Conservation (phyloP, 2,888 invertebrate species). For the Leptinotarsa haldemani region DNA sequence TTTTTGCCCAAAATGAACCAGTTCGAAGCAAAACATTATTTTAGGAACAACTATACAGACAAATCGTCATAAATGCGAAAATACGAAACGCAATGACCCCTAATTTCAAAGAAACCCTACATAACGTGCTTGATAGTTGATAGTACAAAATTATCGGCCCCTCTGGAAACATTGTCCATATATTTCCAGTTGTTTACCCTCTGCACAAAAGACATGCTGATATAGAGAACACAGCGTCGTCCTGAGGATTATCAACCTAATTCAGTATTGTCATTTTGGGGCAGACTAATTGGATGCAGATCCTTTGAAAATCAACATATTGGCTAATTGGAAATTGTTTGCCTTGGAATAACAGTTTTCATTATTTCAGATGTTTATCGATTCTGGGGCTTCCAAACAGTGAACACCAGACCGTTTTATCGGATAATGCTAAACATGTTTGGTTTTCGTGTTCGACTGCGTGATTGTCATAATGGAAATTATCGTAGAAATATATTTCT, state of each 20-base stretch:
- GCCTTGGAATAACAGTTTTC: not conserved
- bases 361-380: not conserved
- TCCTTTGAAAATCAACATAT: conserved; percentile 12
- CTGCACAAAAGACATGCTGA: not conserved
- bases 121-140: not conserved
- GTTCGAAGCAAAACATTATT: too few species aligned
- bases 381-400: not conserved
- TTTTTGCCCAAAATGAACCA: too few species aligned
- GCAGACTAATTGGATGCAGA: not conserved
- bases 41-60: too few species aligned
- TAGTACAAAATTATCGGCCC: not conserved
- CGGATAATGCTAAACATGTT: not conserved
- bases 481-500: too few species aligned
- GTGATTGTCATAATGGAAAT: too few species aligned
- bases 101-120: too few species aligned
- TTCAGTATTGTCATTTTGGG: conserved; percentile 1
- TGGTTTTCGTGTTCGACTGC: too few species aligned
- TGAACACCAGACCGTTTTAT: not conserved
- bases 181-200: not conserved
- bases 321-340: conserved; percentile 13
- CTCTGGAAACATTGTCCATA: not conserved
- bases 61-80: too few species aligned
- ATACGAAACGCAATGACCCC: too few species aligned
- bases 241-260: not conserved
- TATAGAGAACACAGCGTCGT: not conserved